Percentiles rank a stretch among this genome's conserved stretches.
Evolutionary conservation across 2,797 vertebrate species (phyloP).

Genomic region (Protosalanx chinensis): DNA sequence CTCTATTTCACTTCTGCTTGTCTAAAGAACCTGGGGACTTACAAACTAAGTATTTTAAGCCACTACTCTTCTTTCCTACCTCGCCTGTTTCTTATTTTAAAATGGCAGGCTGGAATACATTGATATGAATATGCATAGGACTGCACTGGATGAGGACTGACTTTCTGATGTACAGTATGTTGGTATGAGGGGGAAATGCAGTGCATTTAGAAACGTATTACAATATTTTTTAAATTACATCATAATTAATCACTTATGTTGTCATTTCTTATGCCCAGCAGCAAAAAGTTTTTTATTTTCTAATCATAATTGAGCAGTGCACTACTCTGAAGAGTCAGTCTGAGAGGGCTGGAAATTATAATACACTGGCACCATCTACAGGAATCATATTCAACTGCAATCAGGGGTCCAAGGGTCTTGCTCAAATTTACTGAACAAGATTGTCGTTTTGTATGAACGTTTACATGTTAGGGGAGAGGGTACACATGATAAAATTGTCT

Average conservation of each 20-base stretch:
- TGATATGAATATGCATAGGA: background rate
- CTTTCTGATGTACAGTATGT: background rate
- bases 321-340: background rate
- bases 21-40: background rate
- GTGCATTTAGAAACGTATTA: background rate
- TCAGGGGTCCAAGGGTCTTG: no score
- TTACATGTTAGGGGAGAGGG: no score
- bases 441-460: no score
- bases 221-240: background rate
- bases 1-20: background rate
- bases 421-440: no score
- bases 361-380: conserved; percentile 52
- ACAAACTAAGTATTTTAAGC: background rate
- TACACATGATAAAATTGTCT: no score
- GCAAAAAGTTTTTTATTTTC: background rate
- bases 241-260: background rate
- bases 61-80: background rate
- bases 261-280: background rate
- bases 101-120: background rate
- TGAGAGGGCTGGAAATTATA: background rate
- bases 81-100: background rate
- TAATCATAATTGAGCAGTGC: background rate
- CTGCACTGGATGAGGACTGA: background rate
- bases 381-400: conserved; percentile 25
- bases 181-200: background rate